Evolutionary conservation across 1,140 invertebrate genomes (phyloP), one percentile per base, ranked within the genome.

Genomic region (Trichonephila clavata): DNA sequence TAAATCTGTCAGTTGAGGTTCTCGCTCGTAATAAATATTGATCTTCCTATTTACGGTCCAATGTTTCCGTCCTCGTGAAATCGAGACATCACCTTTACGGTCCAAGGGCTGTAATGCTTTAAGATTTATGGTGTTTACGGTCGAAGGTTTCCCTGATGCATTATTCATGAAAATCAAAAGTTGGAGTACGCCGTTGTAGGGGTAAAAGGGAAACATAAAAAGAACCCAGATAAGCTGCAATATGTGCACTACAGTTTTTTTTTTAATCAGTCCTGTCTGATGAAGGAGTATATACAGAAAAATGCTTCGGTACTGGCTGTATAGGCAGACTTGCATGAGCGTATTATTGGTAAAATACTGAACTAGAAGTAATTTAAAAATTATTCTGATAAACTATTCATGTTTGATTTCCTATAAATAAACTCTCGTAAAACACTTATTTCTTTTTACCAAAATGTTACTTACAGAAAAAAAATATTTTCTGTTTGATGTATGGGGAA

Each of bases 51-150:
- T 86, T 86, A 86, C 91, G 91, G 81, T 92, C 60, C 81, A 86
- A 59, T 92, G 91, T 86, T 83, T 86, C 91, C 91, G 63, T 86
- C 90, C 59, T 14, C 20, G 18, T 61, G 83, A 92, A 92, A 92
- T 92, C 91, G 91, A 92, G 91, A 86, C 91, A 92, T 92, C 91
- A 92, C 91, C 91, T 92, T 86, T 84, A 84, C 77, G 81, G 90
- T 92, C 61, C 59, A 60, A 61, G 39, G 57, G 80, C 32, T 61
- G 91, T 92, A 92, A 86, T 86, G 91, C 91, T 86, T 86, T 86
- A 92, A 92, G 91, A 92, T 92, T 92, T 92, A 92, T 92, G 91
- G 83, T 92, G 91, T 92, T 92, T 92, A 92, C 84, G 91, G 81
- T 92, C 91, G 39, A 86, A 86, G 91, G 91, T 86, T 86, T n/a